Percentiles rank a stretch among this genome's conserved stretches.
phyloP scores from a whole-genome alignment of 2,888 invertebrate species.

The Netelia inedita region DNA sequence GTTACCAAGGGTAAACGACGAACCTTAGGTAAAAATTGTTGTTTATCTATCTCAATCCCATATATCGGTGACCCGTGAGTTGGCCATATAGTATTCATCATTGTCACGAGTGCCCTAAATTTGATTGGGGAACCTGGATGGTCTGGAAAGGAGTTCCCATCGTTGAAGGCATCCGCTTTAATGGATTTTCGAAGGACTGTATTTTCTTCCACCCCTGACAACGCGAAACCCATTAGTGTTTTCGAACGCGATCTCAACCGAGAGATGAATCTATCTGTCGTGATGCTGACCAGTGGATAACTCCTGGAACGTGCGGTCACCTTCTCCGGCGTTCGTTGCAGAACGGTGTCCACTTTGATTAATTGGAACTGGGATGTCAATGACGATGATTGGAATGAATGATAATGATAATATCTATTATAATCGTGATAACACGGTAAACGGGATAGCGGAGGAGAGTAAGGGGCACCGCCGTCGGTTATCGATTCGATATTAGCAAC shows the following conservation, averaged over 20 bases:
- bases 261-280: neutral
- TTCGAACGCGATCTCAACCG: constrained; percentile 40
- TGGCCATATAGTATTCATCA: too few relatives aligned
- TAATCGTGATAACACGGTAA: neutral
- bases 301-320: too few relatives aligned
- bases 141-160: constrained; percentile 6
- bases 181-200: constrained; percentile 32
- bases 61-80: too few relatives aligned
- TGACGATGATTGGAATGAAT: constrained; percentile 1
- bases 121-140: neutral
- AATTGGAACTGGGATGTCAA: neutral
- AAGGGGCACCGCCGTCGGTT: constrained; percentile 53
- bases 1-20: too few relatives aligned
- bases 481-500: constrained; percentile 70
- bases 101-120: too few relatives aligned
- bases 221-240: constrained; percentile 48
- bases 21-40: too few relatives aligned
- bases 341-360: too few relatives aligned
- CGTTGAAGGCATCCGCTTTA: constrained; percentile 50
- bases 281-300: too few relatives aligned
- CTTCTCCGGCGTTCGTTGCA: too few relatives aligned
- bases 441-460: neutral
- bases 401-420: neutral
- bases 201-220: constrained; percentile 35
- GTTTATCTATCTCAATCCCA: too few relatives aligned